Conservation (phyloP, 2,888 invertebrate species). For the Tachystola acroxantha region DNA sequence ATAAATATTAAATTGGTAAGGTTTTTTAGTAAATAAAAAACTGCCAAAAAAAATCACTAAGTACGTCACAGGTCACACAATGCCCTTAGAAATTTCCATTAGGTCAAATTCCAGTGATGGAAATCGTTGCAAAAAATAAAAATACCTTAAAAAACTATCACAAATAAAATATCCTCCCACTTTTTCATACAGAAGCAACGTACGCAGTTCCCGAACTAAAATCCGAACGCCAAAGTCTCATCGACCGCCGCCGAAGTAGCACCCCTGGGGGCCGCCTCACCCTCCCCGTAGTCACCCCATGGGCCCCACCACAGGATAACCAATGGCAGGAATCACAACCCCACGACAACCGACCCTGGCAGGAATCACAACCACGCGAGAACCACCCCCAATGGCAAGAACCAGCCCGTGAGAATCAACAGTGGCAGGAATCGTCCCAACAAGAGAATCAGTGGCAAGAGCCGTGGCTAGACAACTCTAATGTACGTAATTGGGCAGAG, state of each 20-base stretch:
- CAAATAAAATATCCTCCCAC: too few relatives aligned
- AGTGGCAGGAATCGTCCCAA: not conserved
- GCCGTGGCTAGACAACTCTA: constrained; percentile 24
- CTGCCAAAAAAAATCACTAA: too few relatives aligned
- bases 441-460: constrained; percentile 36
- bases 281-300: constrained; percentile 26
- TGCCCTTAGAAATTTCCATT: too few relatives aligned
- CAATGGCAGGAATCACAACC: not conserved
- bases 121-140: too few relatives aligned
- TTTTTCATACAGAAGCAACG: too few relatives aligned
- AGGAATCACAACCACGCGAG: not conserved
- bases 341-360: not conserved
- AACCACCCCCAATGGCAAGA: not conserved
- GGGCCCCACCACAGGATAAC: not conserved
- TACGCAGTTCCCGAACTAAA: constrained; percentile 68
- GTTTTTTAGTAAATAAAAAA: too few relatives aligned
- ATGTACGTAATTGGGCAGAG: constrained; percentile 49
- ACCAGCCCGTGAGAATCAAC: not conserved
- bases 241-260: constrained; percentile 59
- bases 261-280: constrained; percentile 60
- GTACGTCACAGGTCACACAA: too few relatives aligned
- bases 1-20: too few relatives aligned
- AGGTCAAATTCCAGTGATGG: too few relatives aligned
- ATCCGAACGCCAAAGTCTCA: constrained; percentile 51
- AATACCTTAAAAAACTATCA: too few relatives aligned